Conservation (phyloP, 2,113 vertebrate genomes). For the Sus scrofa region T2T-Sscrofa CM000821.6:14123001-14123500, state of each 20-base stretch:
- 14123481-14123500: background rate
- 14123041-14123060: background rate
- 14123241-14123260: background rate
- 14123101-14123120: background rate
- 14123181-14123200: background rate
- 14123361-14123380: background rate
- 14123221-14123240: background rate
- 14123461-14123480: too few species aligned
- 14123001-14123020: background rate
- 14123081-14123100: background rate
- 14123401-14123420: background rate
- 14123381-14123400: background rate
- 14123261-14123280: background rate
- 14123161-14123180: background rate
- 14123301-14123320: background rate
- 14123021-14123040: background rate
- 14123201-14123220: background rate
- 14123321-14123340: background rate
- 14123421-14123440: background rate
- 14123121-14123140: background rate
- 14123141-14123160: background rate
- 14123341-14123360: background rate
- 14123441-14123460: background rate
- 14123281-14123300: background rate
- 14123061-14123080: background rate